Percentiles rank a stretch among this genome's conserved stretches.
Evolutionary conservation across 2,113 vertebrate species (phyloP).

Genomic region (Microtus montanus): DNA sequence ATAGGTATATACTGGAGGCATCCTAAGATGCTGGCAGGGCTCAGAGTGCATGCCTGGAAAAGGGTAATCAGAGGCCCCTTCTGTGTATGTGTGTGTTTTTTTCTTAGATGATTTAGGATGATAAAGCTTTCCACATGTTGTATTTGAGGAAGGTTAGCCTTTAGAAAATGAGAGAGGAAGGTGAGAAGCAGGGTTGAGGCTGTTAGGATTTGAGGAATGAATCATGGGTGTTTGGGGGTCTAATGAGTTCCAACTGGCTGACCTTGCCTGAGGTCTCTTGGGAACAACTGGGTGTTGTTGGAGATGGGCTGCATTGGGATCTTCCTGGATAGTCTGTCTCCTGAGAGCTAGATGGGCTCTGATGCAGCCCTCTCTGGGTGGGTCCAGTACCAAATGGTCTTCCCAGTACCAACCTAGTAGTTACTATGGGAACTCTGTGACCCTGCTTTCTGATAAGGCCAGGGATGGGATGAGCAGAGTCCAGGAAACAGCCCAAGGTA

Average conservation of each 20-base stretch:
- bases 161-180: neutral
- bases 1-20: neutral
- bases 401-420: neutral
- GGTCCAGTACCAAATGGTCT: neutral
- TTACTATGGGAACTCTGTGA: neutral
- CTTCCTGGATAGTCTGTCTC: neutral
- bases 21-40: neutral
- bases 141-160: neutral
- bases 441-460: neutral
- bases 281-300: neutral
- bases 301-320: neutral
- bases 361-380: too few relatives aligned
- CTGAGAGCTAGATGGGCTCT: rapidly evolving
- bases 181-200: too few relatives aligned
- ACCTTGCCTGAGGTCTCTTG: neutral
- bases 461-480: neutral
- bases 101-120: neutral
- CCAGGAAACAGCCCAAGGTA: neutral
- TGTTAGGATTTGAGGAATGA: neutral
- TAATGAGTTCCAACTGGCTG: neutral
- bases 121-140: rapidly evolving
- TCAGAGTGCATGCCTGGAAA: neutral
- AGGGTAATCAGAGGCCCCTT: neutral
- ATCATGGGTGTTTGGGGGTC: neutral
- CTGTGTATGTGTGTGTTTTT: neutral